Conservation (phyloP, 2,888 invertebrate species). For the Horisme vitalbata region DNA sequence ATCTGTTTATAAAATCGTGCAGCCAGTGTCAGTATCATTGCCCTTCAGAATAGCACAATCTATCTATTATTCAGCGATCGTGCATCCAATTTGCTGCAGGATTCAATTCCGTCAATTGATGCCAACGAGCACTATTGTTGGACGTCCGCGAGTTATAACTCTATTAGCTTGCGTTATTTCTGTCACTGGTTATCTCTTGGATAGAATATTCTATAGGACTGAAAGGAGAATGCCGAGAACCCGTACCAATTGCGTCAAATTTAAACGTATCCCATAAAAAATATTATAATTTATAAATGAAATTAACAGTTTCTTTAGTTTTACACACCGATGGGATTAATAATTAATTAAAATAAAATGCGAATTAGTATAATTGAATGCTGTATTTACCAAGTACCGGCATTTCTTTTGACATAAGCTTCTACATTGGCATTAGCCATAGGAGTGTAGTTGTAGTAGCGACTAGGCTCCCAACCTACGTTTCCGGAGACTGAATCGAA, state of each 20-base stretch:
- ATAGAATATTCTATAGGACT: no score
- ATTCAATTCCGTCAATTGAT: slow-evolving; percentile 11
- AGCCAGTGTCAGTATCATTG: background rate
- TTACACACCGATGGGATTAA: no score
- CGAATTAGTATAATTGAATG: no score
- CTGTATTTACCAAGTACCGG: slow-evolving; percentile 14
- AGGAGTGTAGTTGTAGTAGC: slow-evolving; percentile 13
- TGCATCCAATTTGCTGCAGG: slow-evolving; percentile 12
- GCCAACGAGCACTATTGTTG: slow-evolving; percentile 24
- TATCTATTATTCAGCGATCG: slow-evolving; percentile 7
- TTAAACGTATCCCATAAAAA: no score
- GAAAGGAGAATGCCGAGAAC: no score
- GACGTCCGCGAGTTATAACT: background rate
- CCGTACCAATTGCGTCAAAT: no score
- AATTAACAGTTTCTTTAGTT: no score
- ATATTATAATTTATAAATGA: no score
- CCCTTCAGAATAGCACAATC: slow-evolving; percentile 9
- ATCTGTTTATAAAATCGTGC: background rate
- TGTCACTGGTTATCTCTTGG: no score
- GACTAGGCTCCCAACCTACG: slow-evolving; percentile 6
- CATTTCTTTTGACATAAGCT: slow-evolving; percentile 3
- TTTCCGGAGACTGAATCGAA: background rate
- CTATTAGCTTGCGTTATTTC: no score
- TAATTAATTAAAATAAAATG: no score
- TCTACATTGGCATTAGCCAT: background rate